These are phyloP conservation scores for Macropus fuliginosus DNA, from an alignment of 2,797 vertebrate genomes.

Conservation along the genomic window DNA sequence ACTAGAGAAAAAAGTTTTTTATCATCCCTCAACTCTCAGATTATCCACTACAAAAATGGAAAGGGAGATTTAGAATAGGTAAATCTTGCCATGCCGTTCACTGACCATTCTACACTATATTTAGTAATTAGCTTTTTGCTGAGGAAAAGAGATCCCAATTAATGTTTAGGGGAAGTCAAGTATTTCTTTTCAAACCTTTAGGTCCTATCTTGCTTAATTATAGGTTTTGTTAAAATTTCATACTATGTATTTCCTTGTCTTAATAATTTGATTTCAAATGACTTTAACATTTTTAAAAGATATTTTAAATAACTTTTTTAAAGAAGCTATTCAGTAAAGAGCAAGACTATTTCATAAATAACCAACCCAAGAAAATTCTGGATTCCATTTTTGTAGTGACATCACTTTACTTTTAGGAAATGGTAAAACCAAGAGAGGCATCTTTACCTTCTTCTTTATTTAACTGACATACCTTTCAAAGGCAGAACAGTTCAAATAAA, in stretches of 20 bases:
- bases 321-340: not conserved
- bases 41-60: not conserved
- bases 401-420: not conserved
- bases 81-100: not conserved
- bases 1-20: not conserved
- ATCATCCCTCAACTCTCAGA: not conserved
- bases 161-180: not conserved
- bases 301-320: not conserved
- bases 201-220: not conserved
- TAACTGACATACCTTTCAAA: not conserved
- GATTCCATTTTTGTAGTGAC: not conserved
- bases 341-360: not conserved
- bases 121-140: constrained; percentile 6
- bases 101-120: constrained; percentile 7
- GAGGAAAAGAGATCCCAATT: not conserved
- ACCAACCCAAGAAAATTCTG: not conserved
- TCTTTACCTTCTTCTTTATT: not conserved
- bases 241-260: not conserved
- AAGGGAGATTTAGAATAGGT: not conserved
- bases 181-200: not conserved
- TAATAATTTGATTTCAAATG: not conserved
- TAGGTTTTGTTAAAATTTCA: not conserved
- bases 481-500: not conserved
- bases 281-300: not conserved
- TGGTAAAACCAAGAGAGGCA: not conserved